phyloP scores from a whole-genome alignment of 2,797 vertebrate genomes.

The Propithecus perrieri region DNA sequence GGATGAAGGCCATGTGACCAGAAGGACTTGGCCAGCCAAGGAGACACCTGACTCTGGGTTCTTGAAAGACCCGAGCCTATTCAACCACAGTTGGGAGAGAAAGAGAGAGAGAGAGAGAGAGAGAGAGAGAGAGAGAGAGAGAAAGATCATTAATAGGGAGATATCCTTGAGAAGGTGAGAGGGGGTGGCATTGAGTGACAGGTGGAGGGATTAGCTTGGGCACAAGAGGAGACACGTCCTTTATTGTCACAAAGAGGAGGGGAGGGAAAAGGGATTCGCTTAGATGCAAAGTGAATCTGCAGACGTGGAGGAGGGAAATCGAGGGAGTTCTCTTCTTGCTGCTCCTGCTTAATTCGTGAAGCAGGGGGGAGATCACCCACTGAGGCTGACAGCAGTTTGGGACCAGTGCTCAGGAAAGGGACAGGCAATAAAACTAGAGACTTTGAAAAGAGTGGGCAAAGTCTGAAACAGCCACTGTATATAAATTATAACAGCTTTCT shows the following conservation, averaged over 20 bases:
- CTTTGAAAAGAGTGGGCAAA: neutral
- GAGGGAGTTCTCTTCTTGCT: neutral
- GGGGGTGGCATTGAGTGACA: too few species aligned
- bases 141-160: too few species aligned
- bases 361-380: neutral
- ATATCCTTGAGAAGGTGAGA: neutral
- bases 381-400: neutral
- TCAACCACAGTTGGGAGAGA: neutral
- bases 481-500: neutral
- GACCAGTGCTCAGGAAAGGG: neutral
- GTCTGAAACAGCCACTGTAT: neutral
- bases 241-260: neutral
- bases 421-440: neutral
- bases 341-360: neutral
- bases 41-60: neutral
- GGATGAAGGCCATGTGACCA: neutral
- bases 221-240: neutral
- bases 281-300: neutral
- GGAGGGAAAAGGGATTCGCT: neutral
- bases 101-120: too few species aligned
- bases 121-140: neutral
- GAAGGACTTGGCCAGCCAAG: neutral
- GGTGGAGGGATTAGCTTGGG: neutral
- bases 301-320: neutral
- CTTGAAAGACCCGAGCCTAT: neutral